Base-by-base conservation (phyloP, 1,140 invertebrate species). In the Rhizoglyphus robini region DNA sequence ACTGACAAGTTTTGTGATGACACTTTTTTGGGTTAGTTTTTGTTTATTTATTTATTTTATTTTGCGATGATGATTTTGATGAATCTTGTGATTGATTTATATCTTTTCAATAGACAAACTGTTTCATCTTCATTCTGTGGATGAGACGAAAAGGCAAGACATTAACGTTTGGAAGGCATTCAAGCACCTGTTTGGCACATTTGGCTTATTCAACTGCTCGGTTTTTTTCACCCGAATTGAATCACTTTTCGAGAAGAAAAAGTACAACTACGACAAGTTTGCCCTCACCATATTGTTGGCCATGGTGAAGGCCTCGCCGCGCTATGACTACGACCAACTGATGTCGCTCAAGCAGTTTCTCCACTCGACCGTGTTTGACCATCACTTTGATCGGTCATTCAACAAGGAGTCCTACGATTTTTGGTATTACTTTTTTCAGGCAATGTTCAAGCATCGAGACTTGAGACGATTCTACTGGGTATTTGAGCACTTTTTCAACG, bases 261-360 rank as follows among this genome's bases (percentile, higher is more conserved):
- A 25, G n/a, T n/a, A n/a, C n/a, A 54, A 54, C 20, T 54, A 11
- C 20, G 8, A 95, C 71, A 80, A 88, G 51, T 90, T 88, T 77
- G 89, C 86, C 0, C 81, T 88, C 1, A 91, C 95, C 75, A 82
- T 95, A 3, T 79, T 88, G 1, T 80, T 84, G 4, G 84, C 87
- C 5, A 71, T 91, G 0, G 79, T 94, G 15, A 75, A 82, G 5
- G 90, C 88, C 0, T 81, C 84, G 1, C 90, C 92, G 72, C 85
- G 91, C 72, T 95, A 89, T 90, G 76, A 82, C 1, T 88, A 81
- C 69, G 74, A 81, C 0, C 84, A 85, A 23, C 41, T 46, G 15
- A 15, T 46, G 15, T 46, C 41, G 41, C 41, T 46, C 15, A 46
- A 46, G 41, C 15, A 15, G 15, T 46, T 46, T 23, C 41, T 46